These are phyloP conservation scores for Apamea crenata DNA, from an alignment of 2,888 invertebrate genomes.

Conservation along the genomic window DNA sequence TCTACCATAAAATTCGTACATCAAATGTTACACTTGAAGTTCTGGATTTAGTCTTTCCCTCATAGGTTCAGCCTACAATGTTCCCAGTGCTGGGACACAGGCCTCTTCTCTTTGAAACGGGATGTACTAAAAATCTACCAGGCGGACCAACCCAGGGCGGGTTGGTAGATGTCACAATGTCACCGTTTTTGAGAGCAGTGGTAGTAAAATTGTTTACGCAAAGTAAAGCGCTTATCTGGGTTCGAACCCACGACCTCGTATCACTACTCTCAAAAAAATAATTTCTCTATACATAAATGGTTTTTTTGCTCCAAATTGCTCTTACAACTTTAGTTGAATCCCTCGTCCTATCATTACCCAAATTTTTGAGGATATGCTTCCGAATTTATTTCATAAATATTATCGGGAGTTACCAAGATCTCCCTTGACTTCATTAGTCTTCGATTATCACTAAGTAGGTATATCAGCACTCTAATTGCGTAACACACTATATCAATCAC, in stretches of 20 bases:
- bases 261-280: no score
- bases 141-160: no score
- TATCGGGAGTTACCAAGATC: conserved; percentile 7
- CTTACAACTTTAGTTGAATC: not conserved
- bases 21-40: not conserved
- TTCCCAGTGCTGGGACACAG: no score
- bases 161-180: no score
- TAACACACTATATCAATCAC: no score
- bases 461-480: not conserved
- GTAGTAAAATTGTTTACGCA: no score
- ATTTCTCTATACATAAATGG: no score
- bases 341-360: not conserved
- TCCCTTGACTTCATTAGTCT: not conserved
- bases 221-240: no score
- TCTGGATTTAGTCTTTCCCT: not conserved
- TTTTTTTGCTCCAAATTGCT: not conserved
- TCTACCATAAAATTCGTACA: not conserved
- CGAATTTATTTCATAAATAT: conserved; percentile 15
- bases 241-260: no score
- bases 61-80: not conserved
- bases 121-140: no score
- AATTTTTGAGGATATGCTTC: not conserved
- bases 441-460: conserved; percentile 9
- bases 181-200: no score
- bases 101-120: no score